phyloP scores from a whole-genome alignment of 2,797 vertebrate species.

The Sebastolobus alascanus region DNA sequence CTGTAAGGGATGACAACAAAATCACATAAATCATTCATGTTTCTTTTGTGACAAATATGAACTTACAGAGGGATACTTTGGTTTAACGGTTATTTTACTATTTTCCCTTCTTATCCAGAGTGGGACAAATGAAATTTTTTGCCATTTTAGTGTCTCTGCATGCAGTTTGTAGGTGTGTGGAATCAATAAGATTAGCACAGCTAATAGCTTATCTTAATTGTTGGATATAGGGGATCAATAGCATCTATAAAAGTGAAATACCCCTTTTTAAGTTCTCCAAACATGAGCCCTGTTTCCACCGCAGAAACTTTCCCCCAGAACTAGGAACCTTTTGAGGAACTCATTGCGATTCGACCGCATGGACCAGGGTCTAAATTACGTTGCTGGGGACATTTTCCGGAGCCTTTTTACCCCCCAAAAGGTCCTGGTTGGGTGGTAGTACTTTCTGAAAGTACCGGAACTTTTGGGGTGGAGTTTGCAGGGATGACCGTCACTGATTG shows the following conservation, averaged over 20 bases:
- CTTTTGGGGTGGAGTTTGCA: too few relatives aligned
- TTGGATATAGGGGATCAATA: not conserved
- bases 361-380: too few relatives aligned
- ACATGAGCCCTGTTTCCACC: not conserved
- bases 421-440: too few relatives aligned
- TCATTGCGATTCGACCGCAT: too few relatives aligned
- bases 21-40: not conserved
- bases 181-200: not conserved
- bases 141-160: not conserved
- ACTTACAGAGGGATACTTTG: not conserved
- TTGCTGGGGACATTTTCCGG: too few relatives aligned
- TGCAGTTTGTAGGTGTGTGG: not conserved
- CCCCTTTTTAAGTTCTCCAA: not conserved
- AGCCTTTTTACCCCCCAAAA: too few relatives aligned
- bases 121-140: not conserved
- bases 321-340: too few relatives aligned
- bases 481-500: too few relatives aligned
- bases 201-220: not conserved
- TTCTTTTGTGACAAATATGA: not conserved
- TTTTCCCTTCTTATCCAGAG: not conserved
- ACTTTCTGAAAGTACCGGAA: too few relatives aligned
- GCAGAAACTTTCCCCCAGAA: too few relatives aligned
- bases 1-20: not conserved
- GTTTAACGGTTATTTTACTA: not conserved
- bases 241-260: not conserved